Evolutionary conservation across 2,797 vertebrate genomes (phyloP).

Genomic region (Fringilla coelebs): DNA sequence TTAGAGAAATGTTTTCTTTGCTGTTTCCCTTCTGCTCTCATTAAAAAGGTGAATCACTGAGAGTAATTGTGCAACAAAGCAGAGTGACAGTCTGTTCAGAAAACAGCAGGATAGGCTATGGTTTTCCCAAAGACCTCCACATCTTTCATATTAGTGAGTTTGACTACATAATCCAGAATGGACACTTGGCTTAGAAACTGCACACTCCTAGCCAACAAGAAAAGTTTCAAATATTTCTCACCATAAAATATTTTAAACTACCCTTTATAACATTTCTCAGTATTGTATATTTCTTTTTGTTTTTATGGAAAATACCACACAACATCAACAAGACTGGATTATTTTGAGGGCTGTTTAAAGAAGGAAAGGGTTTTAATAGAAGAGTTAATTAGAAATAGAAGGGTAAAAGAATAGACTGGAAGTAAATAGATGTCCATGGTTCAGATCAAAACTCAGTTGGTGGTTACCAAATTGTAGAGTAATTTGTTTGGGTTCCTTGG

Average conservation of each 20-base stretch:
- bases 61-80: background rate
- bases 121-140: background rate
- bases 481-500: background rate
- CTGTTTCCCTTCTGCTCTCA: constrained; percentile 50
- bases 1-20: constrained; percentile 60
- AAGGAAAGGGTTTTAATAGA: background rate
- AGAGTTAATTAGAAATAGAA: background rate
- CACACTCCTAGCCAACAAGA: background rate
- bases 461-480: background rate
- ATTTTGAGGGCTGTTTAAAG: background rate
- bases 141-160: background rate
- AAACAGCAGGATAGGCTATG: background rate
- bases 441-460: background rate
- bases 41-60: constrained; percentile 17
- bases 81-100: background rate
- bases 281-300: background rate
- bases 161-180: background rate
- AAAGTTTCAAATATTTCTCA: constrained; percentile 22
- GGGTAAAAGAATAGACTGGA: background rate
- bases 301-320: background rate
- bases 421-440: background rate
- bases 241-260: background rate
- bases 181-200: background rate
- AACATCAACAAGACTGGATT: background rate
- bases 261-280: background rate